Percentiles rank a stretch among this genome's conserved stretches.
Conservation (phyloP, 2,113 vertebrate species). For the Hemibagrus wyckioides region DNA sequence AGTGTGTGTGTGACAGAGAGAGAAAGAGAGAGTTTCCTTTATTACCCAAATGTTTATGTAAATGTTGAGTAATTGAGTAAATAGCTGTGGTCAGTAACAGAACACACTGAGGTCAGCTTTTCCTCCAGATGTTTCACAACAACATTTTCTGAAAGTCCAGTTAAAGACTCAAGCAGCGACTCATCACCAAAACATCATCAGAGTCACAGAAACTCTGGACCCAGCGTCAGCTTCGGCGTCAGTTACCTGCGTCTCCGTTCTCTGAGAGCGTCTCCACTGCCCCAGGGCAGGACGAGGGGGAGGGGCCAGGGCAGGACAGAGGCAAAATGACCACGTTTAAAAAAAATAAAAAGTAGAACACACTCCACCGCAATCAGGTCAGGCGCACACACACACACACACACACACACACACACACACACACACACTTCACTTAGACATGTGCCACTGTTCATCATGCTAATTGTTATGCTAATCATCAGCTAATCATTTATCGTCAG, state of each 20-base stretch:
- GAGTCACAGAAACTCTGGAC: not conserved
- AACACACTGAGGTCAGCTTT: not conserved
- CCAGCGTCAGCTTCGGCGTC: not conserved
- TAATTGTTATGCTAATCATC: not conserved
- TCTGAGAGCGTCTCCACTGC: constrained; percentile 73
- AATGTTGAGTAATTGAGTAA: not conserved
- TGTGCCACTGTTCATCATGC: not conserved
- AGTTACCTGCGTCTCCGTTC: constrained; percentile 75
- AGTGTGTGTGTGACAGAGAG: no score
- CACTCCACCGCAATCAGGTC: not conserved
- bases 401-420: no score
- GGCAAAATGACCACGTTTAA: constrained; percentile 14
- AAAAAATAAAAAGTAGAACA: not conserved
- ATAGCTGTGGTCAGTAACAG: not conserved
- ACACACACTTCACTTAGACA: not conserved
- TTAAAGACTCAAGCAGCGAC: not conserved
- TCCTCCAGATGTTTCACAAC: not conserved
- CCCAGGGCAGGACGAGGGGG: constrained; percentile 45
- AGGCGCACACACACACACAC: no score
- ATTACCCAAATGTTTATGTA: not conserved
- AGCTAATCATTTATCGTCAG: not conserved
- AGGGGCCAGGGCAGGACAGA: constrained; percentile 29
- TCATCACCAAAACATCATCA: not conserved
- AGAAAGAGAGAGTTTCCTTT: not conserved
- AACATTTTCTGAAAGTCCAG: not conserved